These are phyloP conservation scores for Irena cyanogastra DNA, from an alignment of 2,113 vertebrate species.

Conservation along the genomic window DNA sequence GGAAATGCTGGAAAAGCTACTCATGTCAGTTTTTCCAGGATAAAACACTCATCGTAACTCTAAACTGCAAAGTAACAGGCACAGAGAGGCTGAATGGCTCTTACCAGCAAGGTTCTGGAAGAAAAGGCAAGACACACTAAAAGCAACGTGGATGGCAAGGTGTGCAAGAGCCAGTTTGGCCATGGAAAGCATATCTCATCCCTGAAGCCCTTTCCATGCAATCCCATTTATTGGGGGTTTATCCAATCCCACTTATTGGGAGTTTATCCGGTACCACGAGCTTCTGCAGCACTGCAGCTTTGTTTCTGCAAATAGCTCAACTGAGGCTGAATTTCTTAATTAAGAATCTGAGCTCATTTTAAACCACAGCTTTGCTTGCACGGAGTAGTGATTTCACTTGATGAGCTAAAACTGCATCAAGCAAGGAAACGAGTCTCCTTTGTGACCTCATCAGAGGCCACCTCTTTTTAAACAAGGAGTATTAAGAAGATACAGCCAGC, in stretches of 20 bases:
- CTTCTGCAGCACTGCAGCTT: not conserved
- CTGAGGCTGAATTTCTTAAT: not conserved
- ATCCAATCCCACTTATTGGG: not conserved
- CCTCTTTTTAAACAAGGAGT: not conserved
- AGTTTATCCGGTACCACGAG: not conserved
- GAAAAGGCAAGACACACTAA: not conserved
- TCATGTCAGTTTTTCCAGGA: not conserved
- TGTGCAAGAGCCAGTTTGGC: not conserved
- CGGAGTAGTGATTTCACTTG: not conserved
- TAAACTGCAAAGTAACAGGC: not conserved
- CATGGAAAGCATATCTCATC: not conserved
- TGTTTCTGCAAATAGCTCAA: not conserved
- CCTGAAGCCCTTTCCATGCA: not conserved
- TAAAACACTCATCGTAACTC: not conserved
- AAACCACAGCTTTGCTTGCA: not conserved
- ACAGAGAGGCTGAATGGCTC: not conserved
- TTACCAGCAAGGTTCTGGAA: not conserved
- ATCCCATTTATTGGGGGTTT: not conserved
- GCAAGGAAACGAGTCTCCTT: not conserved
- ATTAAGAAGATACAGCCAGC: not conserved
- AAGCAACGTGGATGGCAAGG: not conserved
- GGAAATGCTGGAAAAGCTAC: not conserved
- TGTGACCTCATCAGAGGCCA: not conserved
- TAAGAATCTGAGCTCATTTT: conserved; percentile 36
- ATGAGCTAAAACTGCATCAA: not conserved